Percentiles rank a stretch among this genome's conserved stretches.
phyloP scores from a whole-genome alignment of 2,113 vertebrate species.

The Apteryx owenii region DNA sequence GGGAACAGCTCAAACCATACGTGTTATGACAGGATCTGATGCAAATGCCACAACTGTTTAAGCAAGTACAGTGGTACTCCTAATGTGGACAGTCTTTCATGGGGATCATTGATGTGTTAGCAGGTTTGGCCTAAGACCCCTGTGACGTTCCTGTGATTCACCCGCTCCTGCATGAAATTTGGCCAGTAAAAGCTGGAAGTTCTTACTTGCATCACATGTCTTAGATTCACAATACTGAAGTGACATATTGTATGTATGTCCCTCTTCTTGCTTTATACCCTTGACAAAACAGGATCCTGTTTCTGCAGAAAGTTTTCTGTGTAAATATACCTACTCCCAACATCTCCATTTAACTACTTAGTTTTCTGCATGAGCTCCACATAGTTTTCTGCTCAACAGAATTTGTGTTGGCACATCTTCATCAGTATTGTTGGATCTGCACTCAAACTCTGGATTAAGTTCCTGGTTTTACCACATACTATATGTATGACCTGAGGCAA shows the following conservation, averaged over 20 bases:
- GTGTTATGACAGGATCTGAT: neutral
- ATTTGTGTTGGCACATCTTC: neutral
- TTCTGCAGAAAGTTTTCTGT: neutral
- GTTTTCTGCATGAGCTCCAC: neutral
- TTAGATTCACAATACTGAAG: neutral
- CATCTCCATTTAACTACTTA: neutral
- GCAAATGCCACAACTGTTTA: neutral
- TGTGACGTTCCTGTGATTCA: neutral
- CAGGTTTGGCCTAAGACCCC: neutral
- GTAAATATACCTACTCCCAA: neutral
- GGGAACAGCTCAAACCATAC: neutral
- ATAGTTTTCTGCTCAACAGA: neutral
- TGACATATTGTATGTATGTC: accelerated
- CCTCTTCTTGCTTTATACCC: neutral
- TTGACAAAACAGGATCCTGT: neutral
- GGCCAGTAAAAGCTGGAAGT: neutral
- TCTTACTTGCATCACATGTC: neutral
- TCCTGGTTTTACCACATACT: constrained; percentile 8
- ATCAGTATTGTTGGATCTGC: neutral
- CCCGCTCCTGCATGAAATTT: neutral
- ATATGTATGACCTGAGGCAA: neutral
- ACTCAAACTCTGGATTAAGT: neutral
- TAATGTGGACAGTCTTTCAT: neutral
- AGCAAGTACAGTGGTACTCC: neutral
- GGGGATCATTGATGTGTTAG: neutral